Percentiles rank a stretch among this genome's conserved stretches.
phyloP scores from a whole-genome alignment of 2,113 vertebrate species.

The Corythaeola cristata region DNA sequence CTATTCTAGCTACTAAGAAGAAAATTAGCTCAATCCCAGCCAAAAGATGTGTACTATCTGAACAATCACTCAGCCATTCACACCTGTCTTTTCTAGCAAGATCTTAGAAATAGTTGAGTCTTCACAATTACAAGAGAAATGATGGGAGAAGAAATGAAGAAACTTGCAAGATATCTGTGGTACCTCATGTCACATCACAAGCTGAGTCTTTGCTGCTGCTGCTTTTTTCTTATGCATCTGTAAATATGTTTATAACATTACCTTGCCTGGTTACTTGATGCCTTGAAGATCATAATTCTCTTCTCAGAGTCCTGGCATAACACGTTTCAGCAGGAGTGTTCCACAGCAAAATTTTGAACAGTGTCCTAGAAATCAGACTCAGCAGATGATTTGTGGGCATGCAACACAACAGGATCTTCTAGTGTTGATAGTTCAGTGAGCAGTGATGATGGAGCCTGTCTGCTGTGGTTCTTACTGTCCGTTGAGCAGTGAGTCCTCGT shows the following conservation, averaged over 20 bases:
- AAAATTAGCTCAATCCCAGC: too few species aligned
- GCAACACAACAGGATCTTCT: not conserved
- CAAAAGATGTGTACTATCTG: not conserved
- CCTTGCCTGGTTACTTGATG: not conserved
- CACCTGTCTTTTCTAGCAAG: not conserved
- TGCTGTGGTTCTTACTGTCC: not conserved
- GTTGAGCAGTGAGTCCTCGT: not conserved
- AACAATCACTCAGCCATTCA: constrained; percentile 5
- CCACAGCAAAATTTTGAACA: not conserved
- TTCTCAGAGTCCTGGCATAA: not conserved
- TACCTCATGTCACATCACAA: not conserved
- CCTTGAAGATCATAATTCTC: not conserved
- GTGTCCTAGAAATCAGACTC: not conserved
- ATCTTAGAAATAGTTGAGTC: not conserved
- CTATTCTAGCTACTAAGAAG: too few species aligned
- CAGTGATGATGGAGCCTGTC: not conserved
- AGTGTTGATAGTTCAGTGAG: not conserved
- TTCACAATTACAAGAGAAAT: not conserved
- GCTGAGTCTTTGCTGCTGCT: not conserved
- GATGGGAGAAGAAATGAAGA: not conserved
- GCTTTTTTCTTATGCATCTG: not conserved
- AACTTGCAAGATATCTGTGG: not conserved
- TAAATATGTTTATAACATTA: not conserved
- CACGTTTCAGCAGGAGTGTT: not conserved
- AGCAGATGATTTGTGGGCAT: not conserved